These are phyloP conservation scores for Serilophus lunatus DNA, from an alignment of 2,113 vertebrate species.

Conservation along the genomic window DNA sequence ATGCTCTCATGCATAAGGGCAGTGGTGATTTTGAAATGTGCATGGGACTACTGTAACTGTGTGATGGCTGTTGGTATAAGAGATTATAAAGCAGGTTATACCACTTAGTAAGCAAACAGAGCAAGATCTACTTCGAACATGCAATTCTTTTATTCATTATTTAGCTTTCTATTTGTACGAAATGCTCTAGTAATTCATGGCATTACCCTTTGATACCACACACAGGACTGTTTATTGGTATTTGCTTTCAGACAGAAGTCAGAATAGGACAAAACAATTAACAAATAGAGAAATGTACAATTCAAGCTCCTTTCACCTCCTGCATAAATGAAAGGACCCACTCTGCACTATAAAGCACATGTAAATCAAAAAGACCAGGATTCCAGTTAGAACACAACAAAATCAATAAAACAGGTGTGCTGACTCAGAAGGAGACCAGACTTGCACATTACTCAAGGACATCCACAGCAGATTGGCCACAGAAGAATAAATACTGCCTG, in stretches of 20 bases:
- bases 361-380: not conserved
- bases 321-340: not conserved
- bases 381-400: not conserved
- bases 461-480: not conserved
- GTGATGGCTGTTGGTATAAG: conserved; percentile 75
- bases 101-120: conserved; percentile 20
- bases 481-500: conserved; percentile 6
- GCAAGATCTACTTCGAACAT: conserved; percentile 57
- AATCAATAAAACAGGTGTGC: not conserved
- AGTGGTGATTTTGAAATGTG: conserved; percentile 75
- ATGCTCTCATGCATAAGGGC: conserved; percentile 72
- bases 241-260: not conserved
- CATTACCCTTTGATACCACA: not conserved
- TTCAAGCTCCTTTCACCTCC: not conserved
- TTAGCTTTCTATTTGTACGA: not conserved
- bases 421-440: not conserved
- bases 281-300: not conserved
- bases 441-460: not conserved
- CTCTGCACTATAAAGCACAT: not conserved
- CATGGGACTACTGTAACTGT: conserved; percentile 74
- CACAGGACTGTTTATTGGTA: not conserved
- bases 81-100: conserved; percentile 75
- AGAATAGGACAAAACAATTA: not conserved
- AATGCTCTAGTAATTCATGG: not conserved
- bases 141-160: conserved; percentile 26